phyloP scores from a whole-genome alignment of 2,113 vertebrate genomes.

The Dipodomys spectabilis region DNA sequence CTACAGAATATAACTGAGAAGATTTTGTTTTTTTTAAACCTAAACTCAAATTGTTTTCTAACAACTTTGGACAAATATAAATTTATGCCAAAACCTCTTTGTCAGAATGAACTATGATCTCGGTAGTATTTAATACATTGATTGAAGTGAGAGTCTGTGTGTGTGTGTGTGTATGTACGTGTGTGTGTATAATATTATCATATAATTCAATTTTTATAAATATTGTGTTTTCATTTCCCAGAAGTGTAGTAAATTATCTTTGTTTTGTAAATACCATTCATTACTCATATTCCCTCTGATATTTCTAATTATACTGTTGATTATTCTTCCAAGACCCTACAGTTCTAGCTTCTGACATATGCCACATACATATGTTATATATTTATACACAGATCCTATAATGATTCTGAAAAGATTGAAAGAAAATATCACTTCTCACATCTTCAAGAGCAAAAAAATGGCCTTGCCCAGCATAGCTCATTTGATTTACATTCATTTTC shows the following conservation, averaged over 20 bases:
- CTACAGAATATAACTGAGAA: not conserved
- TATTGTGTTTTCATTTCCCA: constrained; percentile 28
- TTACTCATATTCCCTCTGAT: not conserved
- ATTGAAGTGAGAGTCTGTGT: not conserved
- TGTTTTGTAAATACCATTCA: not conserved
- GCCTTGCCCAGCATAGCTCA: not conserved
- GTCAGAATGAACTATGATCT: not conserved
- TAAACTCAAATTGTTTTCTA: not conserved
- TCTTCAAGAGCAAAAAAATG: not conserved
- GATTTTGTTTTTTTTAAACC: not conserved
- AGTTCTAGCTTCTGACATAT: not conserved
- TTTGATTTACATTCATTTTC: not conserved
- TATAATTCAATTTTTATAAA: constrained; percentile 13
- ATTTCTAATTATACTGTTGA: not conserved
- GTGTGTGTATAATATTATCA: not conserved
- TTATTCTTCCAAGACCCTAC: not conserved
- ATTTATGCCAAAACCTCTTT: not conserved
- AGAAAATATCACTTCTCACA: not conserved
- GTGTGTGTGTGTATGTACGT: not conserved
- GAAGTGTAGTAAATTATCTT: not conserved
- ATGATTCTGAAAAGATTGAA: not conserved
- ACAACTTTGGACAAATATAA: not conserved
- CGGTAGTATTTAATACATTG: too few species aligned
- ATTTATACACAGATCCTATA: not conserved
- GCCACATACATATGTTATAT: not conserved